Evolutionary conservation across 2,113 vertebrate species (phyloP).

Genomic region (Trogon surrucura): DNA sequence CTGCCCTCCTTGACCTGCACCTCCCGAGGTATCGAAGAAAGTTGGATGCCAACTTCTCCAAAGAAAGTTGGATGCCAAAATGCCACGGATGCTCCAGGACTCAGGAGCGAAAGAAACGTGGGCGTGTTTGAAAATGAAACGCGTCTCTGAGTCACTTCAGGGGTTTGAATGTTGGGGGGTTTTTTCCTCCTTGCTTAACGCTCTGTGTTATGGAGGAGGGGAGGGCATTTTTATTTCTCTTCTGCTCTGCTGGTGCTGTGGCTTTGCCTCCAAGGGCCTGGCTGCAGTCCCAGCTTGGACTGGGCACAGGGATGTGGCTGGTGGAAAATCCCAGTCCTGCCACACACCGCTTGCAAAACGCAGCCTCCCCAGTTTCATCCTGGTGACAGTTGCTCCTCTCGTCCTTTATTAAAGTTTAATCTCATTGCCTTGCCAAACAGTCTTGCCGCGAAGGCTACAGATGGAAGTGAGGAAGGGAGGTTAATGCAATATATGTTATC

Average conservation of each 20-base stretch:
- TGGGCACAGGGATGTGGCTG: not conserved
- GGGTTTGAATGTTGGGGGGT: not conserved
- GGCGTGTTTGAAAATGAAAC: not conserved
- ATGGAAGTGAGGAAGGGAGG: not conserved
- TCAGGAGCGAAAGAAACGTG: not conserved
- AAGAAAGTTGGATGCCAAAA: not conserved
- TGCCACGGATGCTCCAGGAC: not conserved
- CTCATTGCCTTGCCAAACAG: not conserved
- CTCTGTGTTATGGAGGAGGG: not conserved
- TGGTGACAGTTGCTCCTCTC: not conserved
- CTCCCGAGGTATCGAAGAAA: not conserved
- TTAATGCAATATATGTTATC: not conserved
- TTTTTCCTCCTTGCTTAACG: not conserved
- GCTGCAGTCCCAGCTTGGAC: not conserved
- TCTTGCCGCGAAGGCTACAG: not conserved
- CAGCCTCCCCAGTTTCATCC: not conserved
- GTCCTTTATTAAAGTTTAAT: conserved; percentile 31
- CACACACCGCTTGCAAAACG: not conserved
- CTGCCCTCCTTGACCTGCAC: not conserved
- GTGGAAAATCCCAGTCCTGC: not conserved
- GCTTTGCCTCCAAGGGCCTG: not conserved
- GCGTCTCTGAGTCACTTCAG: not conserved
- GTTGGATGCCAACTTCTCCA: not conserved
- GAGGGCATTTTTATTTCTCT: not conserved
- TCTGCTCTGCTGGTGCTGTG: not conserved